These are phyloP conservation scores for Epistrophella euchroma DNA, from an alignment of 2,888 invertebrate species.

Conservation along the genomic window DNA sequence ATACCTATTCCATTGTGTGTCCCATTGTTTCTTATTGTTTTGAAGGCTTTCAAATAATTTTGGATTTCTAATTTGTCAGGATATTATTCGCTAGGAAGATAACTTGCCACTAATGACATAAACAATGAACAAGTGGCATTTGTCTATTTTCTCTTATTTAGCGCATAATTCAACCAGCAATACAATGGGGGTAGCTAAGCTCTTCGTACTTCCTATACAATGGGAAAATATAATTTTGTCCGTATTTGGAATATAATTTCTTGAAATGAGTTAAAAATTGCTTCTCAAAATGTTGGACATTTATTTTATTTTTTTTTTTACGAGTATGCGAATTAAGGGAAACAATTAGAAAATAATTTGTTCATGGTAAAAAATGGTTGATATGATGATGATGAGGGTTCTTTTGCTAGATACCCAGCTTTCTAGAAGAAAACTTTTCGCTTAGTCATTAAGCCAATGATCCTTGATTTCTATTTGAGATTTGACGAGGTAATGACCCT, in stretches of 20 bases:
- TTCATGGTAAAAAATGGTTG: background rate
- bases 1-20: slow-evolving; percentile 16
- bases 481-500: slow-evolving; percentile 27
- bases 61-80: slow-evolving; percentile 74
- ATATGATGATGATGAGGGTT: background rate
- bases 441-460: slow-evolving; percentile 38
- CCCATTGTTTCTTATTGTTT: slow-evolving; percentile 65
- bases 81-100: slow-evolving; percentile 62
- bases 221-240: background rate
- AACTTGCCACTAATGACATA: slow-evolving; percentile 74
- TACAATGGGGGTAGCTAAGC: slow-evolving; percentile 12
- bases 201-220: slow-evolving; percentile 1
- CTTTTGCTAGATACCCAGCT: background rate
- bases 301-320: background rate
- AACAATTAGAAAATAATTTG: slow-evolving; percentile 55
- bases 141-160: slow-evolving; percentile 52
- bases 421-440: background rate
- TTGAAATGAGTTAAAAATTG: slow-evolving; percentile 70
- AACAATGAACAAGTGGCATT: slow-evolving; percentile 72
- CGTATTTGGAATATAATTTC: slow-evolving; percentile 40
- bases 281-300: slow-evolving; percentile 62
- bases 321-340: slow-evolving; percentile 37
- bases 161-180: slow-evolving; percentile 49
- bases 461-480: background rate
- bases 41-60: slow-evolving; percentile 75